Base-by-base conservation (phyloP, 2,113 vertebrate genomes). In the Ochotona curzoniae region DNA sequence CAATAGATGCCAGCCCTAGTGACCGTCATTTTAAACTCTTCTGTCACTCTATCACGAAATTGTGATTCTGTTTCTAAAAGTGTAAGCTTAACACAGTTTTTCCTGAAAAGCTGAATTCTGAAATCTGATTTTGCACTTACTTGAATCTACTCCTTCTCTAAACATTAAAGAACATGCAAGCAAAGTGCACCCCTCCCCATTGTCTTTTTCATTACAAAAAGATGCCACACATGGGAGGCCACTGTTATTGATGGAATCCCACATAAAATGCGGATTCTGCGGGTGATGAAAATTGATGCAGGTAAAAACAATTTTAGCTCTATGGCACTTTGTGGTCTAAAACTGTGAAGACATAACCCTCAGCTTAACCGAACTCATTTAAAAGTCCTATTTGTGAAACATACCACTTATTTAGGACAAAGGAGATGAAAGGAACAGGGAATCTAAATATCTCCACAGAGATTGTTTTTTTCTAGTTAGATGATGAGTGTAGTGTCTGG, bases 381-480 rank as follows among this genome's bases (percentile, higher is more conserved):
- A 70, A 93, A 95, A 95, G 92, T 85, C 57, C 51, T 44, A 66
- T 88, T 95, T 93, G 73, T 38, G 90, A 95, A 90, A 90, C 44
- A 84, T 6, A 84, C 8, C 12, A 35, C 87, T 93, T 90, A 74
- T 85, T 95, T 92, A 93, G 78, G 95, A 94, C 87, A 93, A 93
- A 90, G 57, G 57, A 84, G 74, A 78, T 70, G 73, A 89, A 91
- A 32, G 83, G 74, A 95, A 70, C 67, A 82, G 90, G 67, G 57
- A 87, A 83, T 87, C 73, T 87, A 90, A 93, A 79, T 95, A 75
- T 79, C 61, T 87, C 64, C 76, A 86, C 87, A 87, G 82, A 87
- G 73, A 83, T 78, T 28, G 20, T 73, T 93, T 91, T 83, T 87
- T 96, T 79, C 94, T 96, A 71, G 87, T 95, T 96, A 96, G 93